Evolutionary conservation across 2,113 vertebrate species (phyloP).

Genomic region (Oryzias curvinotus): DNA sequence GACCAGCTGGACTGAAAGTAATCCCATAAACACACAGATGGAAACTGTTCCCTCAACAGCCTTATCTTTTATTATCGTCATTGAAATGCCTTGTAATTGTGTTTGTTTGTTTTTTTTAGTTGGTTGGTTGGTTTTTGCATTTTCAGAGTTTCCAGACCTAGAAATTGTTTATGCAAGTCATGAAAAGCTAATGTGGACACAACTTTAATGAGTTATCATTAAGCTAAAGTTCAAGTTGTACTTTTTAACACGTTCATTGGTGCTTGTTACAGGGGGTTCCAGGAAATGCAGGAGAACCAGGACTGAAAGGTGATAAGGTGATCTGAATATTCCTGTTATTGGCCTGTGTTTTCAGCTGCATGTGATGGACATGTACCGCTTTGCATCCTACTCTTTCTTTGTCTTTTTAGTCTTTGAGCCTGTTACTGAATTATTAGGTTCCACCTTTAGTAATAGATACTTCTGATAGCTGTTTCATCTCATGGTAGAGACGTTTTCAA

Average conservation of each 20-base stretch:
- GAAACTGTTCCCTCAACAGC: conserved; percentile 14
- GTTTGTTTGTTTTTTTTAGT: not conserved
- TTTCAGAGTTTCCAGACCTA: not conserved
- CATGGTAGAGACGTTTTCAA: not conserved
- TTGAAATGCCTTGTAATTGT: not conserved
- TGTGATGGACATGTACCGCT: conserved; percentile 64
- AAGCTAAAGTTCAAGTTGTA: not conserved
- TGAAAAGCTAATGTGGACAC: not conserved
- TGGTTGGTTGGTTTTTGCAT: not conserved
- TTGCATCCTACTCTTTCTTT: conserved; percentile 32
- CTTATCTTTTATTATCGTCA: conserved; percentile 10
- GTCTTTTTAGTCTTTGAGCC: conserved; percentile 15
- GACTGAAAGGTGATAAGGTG: conserved; percentile 99
- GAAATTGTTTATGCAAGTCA: not conserved
- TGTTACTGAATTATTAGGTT: conserved; percentile 33
- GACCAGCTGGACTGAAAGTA: conserved; percentile 95
- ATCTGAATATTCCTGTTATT: conserved; percentile 99
- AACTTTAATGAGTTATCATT: not conserved
- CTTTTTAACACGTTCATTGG: conserved; percentile 31
- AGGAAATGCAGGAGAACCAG: conserved; percentile 95
- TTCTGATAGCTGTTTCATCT: not conserved
- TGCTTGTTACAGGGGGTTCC: conserved; percentile 88
- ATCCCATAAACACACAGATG: conserved; percentile 34
- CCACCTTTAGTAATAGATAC: conserved; percentile 1
- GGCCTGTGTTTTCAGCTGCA: conserved; percentile 83